Conservation (phyloP, 2,797 vertebrate species). For the Tangara arthus region DNA sequence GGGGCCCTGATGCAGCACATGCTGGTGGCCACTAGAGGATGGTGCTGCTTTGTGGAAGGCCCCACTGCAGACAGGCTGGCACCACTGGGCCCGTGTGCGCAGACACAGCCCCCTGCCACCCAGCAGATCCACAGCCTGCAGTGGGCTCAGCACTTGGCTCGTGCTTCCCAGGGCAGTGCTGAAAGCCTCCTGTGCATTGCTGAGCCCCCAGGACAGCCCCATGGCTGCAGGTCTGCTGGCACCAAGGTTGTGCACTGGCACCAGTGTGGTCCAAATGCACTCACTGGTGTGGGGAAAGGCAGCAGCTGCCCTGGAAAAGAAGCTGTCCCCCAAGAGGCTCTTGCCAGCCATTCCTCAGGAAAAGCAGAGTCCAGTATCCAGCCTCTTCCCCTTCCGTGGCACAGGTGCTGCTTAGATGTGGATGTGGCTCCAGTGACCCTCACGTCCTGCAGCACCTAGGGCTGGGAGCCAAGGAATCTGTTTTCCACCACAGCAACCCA, state of each 20-base stretch:
- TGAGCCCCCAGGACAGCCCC: background rate
- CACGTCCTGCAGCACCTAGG: background rate
- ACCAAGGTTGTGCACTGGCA: background rate
- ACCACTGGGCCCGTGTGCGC: fast-evolving
- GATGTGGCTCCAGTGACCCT: background rate
- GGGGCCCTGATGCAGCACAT: background rate
- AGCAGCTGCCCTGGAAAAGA: background rate
- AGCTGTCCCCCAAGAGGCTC: background rate
- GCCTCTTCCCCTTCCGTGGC: background rate
- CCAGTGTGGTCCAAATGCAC: background rate
- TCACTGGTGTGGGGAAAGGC: background rate
- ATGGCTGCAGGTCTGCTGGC: fast-evolving
- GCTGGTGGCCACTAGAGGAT: constrained; percentile 42
- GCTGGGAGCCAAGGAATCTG: background rate
- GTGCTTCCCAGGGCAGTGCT: background rate
- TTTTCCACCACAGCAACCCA: background rate
- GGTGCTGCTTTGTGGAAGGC: background rate
- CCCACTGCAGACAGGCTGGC: background rate
- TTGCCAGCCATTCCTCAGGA: background rate
- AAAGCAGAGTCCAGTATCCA: background rate
- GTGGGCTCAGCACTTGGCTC: background rate
- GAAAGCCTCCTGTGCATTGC: background rate
- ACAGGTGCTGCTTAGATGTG: background rate
- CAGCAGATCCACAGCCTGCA: fast-evolving
- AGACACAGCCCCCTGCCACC: background rate